Conservation (phyloP, 2,888 invertebrate genomes). For the Aphodius sticticus region DNA sequence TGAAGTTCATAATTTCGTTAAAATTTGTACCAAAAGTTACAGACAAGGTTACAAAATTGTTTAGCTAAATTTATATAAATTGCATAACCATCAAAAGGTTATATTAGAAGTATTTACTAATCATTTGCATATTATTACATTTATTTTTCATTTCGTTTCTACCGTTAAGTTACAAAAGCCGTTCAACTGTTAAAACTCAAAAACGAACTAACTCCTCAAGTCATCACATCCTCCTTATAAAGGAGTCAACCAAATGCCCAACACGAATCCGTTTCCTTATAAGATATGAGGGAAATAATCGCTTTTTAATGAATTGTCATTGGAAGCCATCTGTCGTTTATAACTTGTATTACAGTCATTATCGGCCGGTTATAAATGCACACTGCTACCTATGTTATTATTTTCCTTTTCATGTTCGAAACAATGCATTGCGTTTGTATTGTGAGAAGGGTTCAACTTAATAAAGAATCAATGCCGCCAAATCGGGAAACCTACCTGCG, state of each 20-base stretch:
- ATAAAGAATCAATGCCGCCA: constrained; percentile 5
- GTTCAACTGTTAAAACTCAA: not conserved
- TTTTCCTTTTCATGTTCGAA: constrained; percentile 18
- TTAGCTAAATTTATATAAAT: no score
- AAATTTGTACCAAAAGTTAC: no score
- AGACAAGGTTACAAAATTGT: no score
- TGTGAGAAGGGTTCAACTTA: not conserved
- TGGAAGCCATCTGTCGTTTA: constrained; percentile 29
- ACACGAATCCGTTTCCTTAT: not conserved
- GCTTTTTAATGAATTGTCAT: constrained; percentile 35
- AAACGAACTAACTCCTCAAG: not conserved
- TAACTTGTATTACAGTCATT: constrained; percentile 18
- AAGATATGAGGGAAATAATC: constrained; percentile 20
- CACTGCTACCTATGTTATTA: constrained; percentile 20
- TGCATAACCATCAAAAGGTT: no score
- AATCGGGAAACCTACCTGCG: constrained; percentile 22
- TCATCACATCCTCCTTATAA: not conserved
- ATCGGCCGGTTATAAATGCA: constrained; percentile 19
- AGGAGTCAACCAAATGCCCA: not conserved
- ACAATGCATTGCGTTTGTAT: not conserved
- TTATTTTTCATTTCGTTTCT: no score
- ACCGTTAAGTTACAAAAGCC: not conserved
- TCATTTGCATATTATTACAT: no score
- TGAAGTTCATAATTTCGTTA: no score
- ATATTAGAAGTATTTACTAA: no score